Evolutionary conservation across 1,140 invertebrate species (phyloP), one percentile per base, ranked within the genome.

Genomic region (Prorops nasuta): DNA sequence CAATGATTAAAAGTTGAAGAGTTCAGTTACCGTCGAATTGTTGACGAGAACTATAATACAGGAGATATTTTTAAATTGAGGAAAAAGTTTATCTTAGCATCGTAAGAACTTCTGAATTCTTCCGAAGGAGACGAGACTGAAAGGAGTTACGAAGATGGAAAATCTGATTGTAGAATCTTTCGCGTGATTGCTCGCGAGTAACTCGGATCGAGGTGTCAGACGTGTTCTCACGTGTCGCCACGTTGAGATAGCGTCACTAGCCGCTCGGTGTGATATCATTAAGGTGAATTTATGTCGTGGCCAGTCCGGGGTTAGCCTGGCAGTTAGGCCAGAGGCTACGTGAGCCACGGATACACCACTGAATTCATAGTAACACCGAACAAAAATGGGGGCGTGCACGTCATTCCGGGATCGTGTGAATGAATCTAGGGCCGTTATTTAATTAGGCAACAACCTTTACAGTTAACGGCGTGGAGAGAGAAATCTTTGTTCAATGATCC

Each of bases 221-320:
- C 44, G 41, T 58, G 66, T 74, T 74, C 67, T 74, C 68, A 72
- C 65, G 69, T 66, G 52, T 61, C 51, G 51, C 49, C 43, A 59
- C 28, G 21, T 51, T 37, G 60, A 67, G 71, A 73, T 73, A 71
- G 55, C 59, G 67, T 71, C 71, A 63, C 49, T 58, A 49, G 53
- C 46, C 59, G 52, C 64, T 59, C 51, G 35, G 39, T 22, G 69
- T 64, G 62, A 71, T 74, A 71, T 69, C 68, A 66, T 74, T 71
- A 69, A 67, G 55, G 58, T 60, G 62, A 63, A 74, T 74, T 74
- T 72, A 74, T 70, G 62, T 63, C 56, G 56, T 51, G 38, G 42
- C 49, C 43, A 54, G 36, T 42, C 38, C 21, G 32, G 12, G 40
- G 54, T 43, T 57, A 43, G 50, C 45, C 49, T 58, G 2, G 42